phyloP scores from a whole-genome alignment of 2,113 vertebrate species.

The Sylvicapra grimmia region DNA sequence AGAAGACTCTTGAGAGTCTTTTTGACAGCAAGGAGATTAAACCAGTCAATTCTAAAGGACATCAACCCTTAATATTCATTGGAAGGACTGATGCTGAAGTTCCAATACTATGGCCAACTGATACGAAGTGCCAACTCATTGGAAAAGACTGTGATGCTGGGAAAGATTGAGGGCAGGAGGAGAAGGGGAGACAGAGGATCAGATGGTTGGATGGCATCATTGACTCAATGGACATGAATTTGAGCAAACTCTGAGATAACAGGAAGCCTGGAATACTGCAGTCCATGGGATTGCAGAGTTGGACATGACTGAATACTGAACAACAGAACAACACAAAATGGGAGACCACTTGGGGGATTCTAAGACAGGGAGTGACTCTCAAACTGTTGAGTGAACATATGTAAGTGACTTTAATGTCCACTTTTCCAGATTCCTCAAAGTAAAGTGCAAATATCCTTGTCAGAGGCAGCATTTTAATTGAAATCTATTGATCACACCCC shows the following conservation, averaged over 20 bases:
- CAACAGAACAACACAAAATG: neutral
- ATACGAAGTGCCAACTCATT: neutral
- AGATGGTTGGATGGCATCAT: neutral
- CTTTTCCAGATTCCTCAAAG: neutral
- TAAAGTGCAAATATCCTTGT: neutral
- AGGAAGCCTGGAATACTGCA: neutral
- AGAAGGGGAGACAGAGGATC: neutral
- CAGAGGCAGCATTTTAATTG: neutral
- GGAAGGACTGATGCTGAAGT: neutral
- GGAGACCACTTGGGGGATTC: neutral
- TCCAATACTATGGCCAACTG: neutral
- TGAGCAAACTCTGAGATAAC: neutral
- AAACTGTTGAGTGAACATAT: neutral
- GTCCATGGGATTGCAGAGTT: neutral
- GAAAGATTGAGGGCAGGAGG: neutral
- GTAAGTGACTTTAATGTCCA: neutral
- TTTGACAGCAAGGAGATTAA: neutral
- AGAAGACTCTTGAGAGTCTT: neutral
- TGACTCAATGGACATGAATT: neutral
- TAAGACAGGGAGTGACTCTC: neutral
- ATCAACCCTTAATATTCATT: neutral
- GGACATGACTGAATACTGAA: neutral
- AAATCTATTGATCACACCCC: neutral
- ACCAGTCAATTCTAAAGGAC: neutral
- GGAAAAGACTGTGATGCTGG: neutral